phyloP scores from a whole-genome alignment of 2,797 vertebrate genomes.

The Gymnoscopelus microlampas region DNA sequence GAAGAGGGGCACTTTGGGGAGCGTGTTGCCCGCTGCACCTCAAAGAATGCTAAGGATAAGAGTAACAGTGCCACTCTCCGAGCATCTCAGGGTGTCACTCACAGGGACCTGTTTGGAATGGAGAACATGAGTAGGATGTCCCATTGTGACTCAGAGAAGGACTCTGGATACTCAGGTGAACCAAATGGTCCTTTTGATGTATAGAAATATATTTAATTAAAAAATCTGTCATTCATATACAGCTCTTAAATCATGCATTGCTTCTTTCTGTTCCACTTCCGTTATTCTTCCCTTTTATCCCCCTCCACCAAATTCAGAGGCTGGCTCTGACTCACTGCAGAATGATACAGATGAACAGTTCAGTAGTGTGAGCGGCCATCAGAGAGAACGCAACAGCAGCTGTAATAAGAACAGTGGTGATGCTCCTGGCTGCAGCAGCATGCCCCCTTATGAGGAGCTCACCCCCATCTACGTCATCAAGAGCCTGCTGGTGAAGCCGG shows the following conservation, averaged over 20 bases:
- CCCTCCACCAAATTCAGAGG: constrained; percentile 48
- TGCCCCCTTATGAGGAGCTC: constrained; percentile 47
- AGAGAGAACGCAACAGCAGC: constrained; percentile 26
- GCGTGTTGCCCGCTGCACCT: constrained; percentile 32
- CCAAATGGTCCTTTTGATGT: background rate
- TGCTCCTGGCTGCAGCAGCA: constrained; percentile 26
- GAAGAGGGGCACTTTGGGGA: constrained; percentile 57
- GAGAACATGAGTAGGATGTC: constrained; percentile 43
- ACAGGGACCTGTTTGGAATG: constrained; percentile 19
- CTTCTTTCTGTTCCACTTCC: background rate
- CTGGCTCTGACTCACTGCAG: constrained; percentile 71
- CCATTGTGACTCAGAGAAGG: constrained; percentile 67
- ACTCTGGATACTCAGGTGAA: constrained; percentile 77
- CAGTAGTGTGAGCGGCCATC: constrained; percentile 55
- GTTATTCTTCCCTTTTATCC: background rate
- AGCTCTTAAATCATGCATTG: background rate
- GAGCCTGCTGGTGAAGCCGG: constrained; percentile 73
- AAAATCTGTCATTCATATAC: too few species aligned
- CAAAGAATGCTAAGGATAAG: constrained; percentile 73
- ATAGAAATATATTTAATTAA: background rate
- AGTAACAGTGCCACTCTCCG: constrained; percentile 69
- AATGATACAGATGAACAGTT: constrained; percentile 67
- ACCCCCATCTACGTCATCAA: constrained; percentile 71
- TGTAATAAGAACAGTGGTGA: constrained; percentile 14
- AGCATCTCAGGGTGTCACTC: constrained; percentile 49